Evolutionary conservation across 2,888 invertebrate genomes (phyloP), one percentile per base, ranked within the genome.

Genomic region (Lasioglossum marginatum): DNA sequence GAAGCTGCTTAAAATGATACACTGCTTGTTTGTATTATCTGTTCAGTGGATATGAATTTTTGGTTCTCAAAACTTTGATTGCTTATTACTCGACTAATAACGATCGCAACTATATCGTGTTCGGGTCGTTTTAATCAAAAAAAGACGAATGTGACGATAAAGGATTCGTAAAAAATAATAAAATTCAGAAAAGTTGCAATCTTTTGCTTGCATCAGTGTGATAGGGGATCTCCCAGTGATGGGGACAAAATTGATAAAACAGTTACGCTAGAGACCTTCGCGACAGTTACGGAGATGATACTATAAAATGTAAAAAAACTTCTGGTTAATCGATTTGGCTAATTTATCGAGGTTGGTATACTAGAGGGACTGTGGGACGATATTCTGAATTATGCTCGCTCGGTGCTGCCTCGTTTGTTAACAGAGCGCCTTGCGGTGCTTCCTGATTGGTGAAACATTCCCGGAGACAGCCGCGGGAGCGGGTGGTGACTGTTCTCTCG

Each of bases 301-400:
- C 48, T 19, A 8, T 23, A 23, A 8, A 52, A 52, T 52, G 0
- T 23, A 52, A 23, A 23, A 23, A 43, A 48, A 52, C 3, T 3
- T 23, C 23, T 23, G 10, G 8, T 52, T 23, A 8, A 23, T 52
- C 52, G 52, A 52, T 52, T 23, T 0, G 23, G 23, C 52, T 23
- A 23, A 23, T 23, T 52, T 52, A 1, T 52, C 0, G 52, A 10
- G 52, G 2, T 23, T 23, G 52, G 52, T 23, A 52, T 3, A 52
- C 23, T 3, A 19, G 8, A 52, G 52, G 5, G 81, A 63, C 77
- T 84, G 80, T 72, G 70, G 48, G n/a, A 71, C 66, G 81, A 80
- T 83, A 85, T 83, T 83, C 72, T 76, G 52, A 90, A 85, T 88
- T 85, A 85, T 78, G 88, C 82, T 57, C 68, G 73, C 16, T 81